Evolutionary conservation across 2,113 vertebrate species (phyloP), one percentile per base, ranked within the genome.

Genomic region (Mesocricetus auratus): DNA sequence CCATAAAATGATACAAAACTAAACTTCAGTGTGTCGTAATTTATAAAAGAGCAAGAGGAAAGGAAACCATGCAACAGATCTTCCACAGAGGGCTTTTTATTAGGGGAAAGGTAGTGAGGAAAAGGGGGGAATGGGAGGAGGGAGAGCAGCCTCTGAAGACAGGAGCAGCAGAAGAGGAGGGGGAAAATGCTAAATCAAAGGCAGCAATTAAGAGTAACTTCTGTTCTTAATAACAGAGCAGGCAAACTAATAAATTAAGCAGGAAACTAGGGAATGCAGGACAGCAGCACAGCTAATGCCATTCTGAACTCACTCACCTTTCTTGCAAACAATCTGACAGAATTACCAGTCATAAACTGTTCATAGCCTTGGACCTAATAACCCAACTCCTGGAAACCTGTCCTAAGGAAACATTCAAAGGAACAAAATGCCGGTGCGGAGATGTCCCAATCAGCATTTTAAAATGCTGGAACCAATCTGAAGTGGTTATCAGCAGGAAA

Each of bases 271-370:
- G 69, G 22, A 91, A 90, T 73, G 33, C 24, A 64, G 56, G 53
- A 86, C 86, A 73, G 39, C 8, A n/a, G 71, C 58, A 8, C 36
- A 83, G 50, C 26, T 31, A 31, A 81, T 1, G 4, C 73, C 88
- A 71, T 62, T 64, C 73, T 60, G 90, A 94, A 94, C 93, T 94
- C 47, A 36, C 90, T 95, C 92, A 90, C 69, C 77, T 60, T 87
- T 81, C 71, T 81, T 71, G 73, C 89, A 81, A 95, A 96, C 77
- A 91, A 93, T 36, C 91, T 31, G 29, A 66, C 75, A 88, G 64
- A 95, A 92, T 90, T 90, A 94, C 62, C 66, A 66, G 94, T 79
- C 83, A 93, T 90, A 92, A 97, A 96, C 36, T 87, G 62, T 56
- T 89, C 83, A 60, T 87, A 92, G 53, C 62, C 88, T 97, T 95